Conservation (phyloP, 2,113 vertebrate genomes). For the Eonycteris spelaea region DNA sequence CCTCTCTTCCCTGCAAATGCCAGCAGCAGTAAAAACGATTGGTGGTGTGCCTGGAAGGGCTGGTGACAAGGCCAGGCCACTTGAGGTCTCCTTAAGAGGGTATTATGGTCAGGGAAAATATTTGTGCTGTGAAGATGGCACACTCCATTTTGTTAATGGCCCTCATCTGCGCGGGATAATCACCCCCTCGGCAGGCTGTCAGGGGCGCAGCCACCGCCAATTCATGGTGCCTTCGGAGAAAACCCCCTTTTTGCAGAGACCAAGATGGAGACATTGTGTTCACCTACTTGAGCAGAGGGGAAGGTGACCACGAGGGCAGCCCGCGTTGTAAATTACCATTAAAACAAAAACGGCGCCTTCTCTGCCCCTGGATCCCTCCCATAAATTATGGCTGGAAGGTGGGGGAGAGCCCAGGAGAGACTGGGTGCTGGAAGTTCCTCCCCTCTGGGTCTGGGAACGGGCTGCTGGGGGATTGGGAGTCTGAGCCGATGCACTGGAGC, state of each 20-base stretch:
- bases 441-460: not conserved
- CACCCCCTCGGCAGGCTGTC: conserved; percentile 78
- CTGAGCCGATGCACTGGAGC: not conserved
- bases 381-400: not conserved
- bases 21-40: conserved; percentile 45
- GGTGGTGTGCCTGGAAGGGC: conserved; percentile 63
- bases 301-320: conserved; percentile 84
- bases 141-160: conserved; percentile 87
- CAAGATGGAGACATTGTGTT: conserved; percentile 83
- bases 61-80: conserved; percentile 83
- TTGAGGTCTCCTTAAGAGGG: conserved; percentile 89
- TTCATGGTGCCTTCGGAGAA: conserved; percentile 79
- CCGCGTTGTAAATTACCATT: conserved; percentile 80
- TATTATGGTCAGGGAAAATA: conserved; percentile 88
- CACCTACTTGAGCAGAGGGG: conserved; percentile 82
- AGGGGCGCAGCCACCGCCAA: conserved; percentile 71
- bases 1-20: conserved; percentile 38
- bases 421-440: not conserved
- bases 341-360: conserved; percentile 72
- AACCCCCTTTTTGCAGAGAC: conserved; percentile 76
- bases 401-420: not conserved
- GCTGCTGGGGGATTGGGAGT: not conserved
- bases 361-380: not conserved
- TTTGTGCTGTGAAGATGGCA: conserved; percentile 88
- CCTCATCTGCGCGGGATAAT: conserved; percentile 80